Conservation (phyloP, 2,888 invertebrate species). For the Harpalus rubripes region DNA sequence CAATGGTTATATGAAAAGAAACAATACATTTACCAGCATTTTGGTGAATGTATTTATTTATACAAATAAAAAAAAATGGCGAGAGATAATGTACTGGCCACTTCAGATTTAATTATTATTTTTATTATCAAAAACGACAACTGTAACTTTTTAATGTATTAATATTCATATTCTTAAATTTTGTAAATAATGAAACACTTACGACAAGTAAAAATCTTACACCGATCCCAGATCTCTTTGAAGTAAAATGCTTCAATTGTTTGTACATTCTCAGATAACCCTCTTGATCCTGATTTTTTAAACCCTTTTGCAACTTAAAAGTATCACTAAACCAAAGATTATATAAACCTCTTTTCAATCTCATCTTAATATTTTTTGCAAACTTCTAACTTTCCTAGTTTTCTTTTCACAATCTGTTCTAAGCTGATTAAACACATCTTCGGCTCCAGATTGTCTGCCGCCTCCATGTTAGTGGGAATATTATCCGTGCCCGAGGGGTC, state of each 20-base stretch:
- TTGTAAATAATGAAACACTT: too few relatives aligned
- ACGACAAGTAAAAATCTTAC: too few relatives aligned
- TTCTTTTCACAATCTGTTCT: slow-evolving; percentile 9
- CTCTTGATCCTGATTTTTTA: slow-evolving; percentile 12
- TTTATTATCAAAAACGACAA: too few relatives aligned
- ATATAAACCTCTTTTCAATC: neutral
- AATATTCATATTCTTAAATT: too few relatives aligned
- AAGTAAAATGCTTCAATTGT: neutral
- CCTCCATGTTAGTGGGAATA: slow-evolving; percentile 11
- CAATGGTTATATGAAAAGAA: too few relatives aligned
- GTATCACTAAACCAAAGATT: slow-evolving; percentile 3
- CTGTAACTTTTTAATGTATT: too few relatives aligned
- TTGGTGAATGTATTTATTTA: too few relatives aligned
- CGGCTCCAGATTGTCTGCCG: slow-evolving; percentile 59
- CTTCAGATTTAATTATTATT: too few relatives aligned
- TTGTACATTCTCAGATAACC: neutral
- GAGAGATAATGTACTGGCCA: too few relatives aligned
- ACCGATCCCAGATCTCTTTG: neutral
- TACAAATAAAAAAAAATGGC: too few relatives aligned
- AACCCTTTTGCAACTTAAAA: neutral
- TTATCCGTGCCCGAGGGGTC: slow-evolving; percentile 8
- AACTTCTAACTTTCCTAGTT: neutral
- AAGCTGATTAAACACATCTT: slow-evolving; percentile 62
- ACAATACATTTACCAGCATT: too few relatives aligned
- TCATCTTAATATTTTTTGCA: slow-evolving; percentile 21